Evolutionary conservation across 2,888 invertebrate species (phyloP).

Genomic region (Heteromurus nitidus): DNA sequence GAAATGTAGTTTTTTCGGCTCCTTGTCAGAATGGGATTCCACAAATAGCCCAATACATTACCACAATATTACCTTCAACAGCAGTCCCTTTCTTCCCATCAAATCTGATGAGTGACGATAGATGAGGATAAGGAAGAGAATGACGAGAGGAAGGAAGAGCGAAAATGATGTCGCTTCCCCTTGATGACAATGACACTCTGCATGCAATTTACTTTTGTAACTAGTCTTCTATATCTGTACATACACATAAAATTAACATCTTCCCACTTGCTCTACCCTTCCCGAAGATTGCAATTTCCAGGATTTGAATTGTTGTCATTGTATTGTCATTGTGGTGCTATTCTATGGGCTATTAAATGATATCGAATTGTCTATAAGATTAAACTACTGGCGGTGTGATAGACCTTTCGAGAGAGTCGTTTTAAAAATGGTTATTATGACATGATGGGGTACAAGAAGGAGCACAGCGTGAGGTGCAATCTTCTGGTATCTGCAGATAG

Average conservation of each 20-base stretch:
- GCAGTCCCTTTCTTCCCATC: background rate
- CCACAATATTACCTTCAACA: constrained; percentile 16
- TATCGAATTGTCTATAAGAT: constrained; percentile 53
- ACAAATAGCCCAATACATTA: constrained; percentile 40
- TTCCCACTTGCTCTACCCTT: too few species aligned
- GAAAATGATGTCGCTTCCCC: constrained; percentile 5
- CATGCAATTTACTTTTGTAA: too few species aligned
- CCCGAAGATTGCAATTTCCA: too few species aligned
- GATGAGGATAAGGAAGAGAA: background rate
- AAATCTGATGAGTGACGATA: constrained; percentile 35
- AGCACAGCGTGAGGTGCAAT: background rate
- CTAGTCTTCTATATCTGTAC: background rate
- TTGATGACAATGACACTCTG: constrained; percentile 1
- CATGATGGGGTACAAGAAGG: constrained; percentile 17
- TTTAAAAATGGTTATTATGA: constrained; percentile 8
- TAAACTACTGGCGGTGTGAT: constrained; percentile 42
- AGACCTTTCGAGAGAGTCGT: background rate
- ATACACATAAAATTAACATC: too few species aligned
- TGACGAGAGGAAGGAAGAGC: constrained; percentile 6
- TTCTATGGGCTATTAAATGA: constrained; percentile 39
- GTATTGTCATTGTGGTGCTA: constrained; percentile 42
- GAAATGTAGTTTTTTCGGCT: background rate
- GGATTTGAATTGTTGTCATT: constrained; percentile 47
- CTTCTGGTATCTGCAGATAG: background rate
- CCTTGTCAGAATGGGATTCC: constrained; percentile 14